Evolutionary conservation across 1,140 invertebrate genomes (phyloP).

Genomic region (Aphidius ervi): DNA sequence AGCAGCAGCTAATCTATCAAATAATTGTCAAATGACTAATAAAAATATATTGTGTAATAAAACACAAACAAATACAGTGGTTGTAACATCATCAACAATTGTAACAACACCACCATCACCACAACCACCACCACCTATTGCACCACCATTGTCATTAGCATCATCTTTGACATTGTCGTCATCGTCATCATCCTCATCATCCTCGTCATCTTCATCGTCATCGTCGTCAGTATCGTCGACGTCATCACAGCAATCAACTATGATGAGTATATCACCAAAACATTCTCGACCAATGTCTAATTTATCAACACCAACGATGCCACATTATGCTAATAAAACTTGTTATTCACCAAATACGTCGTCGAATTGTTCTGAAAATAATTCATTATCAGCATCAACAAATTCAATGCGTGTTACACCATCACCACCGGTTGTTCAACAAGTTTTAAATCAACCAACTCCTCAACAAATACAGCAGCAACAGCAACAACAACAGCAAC

Average conservation of each 20-base stretch:
- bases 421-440: constrained; percentile 31
- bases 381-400: constrained; percentile 25
- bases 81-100: constrained; percentile 34
- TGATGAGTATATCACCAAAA: constrained; percentile 51
- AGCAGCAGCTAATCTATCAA: too few species aligned
- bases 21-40: too few species aligned
- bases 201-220: constrained; percentile 9
- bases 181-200: constrained; percentile 2
- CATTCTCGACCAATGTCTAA: constrained; percentile 54
- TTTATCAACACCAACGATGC: constrained; percentile 50
- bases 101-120: constrained; percentile 19
- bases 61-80: constrained; percentile 30
- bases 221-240: constrained; percentile 8
- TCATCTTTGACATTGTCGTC: constrained; percentile 26
- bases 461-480: constrained; percentile 13
- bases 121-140: constrained; percentile 27
- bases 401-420: constrained; percentile 37
- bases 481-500: constrained; percentile 12
- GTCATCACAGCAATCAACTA: constrained; percentile 19
- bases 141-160: constrained; percentile 31
- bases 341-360: constrained; percentile 32
- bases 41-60: constrained; percentile 19
- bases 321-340: constrained; percentile 44
- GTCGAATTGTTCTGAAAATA: constrained; percentile 30
- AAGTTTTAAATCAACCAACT: constrained; percentile 20